These are phyloP conservation scores for Drosophila mettleri DNA, from an alignment of 2,888 invertebrate genomes.

Conservation along the genomic window DNA sequence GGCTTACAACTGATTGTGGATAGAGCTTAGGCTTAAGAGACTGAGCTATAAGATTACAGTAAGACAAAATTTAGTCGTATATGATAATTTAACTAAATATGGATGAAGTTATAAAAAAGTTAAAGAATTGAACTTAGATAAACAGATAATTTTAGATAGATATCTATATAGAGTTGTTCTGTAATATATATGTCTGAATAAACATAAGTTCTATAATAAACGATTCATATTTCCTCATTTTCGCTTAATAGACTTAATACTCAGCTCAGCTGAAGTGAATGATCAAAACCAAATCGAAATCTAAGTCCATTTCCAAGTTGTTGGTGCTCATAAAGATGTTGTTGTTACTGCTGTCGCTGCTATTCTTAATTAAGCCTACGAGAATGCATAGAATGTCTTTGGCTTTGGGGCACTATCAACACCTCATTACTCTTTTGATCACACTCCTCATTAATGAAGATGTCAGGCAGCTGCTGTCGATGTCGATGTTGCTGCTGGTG, in stretches of 20 bases:
- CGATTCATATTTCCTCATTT: no score
- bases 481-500: neutral
- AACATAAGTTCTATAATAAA: no score
- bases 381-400: slow-evolving; percentile 65
- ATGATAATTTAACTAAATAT: no score
- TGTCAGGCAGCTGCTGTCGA: slow-evolving; percentile 65
- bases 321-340: slow-evolving; percentile 17
- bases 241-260: no score
- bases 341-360: slow-evolving; percentile 29
- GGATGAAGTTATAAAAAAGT: no score
- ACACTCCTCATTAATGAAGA: slow-evolving; percentile 82
- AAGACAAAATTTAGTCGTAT: no score
- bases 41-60: no score
- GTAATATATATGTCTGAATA: no score
- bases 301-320: neutral
- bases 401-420: slow-evolving; percentile 79
- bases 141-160: no score
- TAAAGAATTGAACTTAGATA: no score
- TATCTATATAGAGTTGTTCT: no score
- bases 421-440: slow-evolving; percentile 84
- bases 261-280: neutral
- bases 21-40: no score
- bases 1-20: slow-evolving; percentile 1
- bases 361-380: slow-evolving; percentile 67
- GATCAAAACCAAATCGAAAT: neutral